A percentile compares a stretch with the other conserved stretches of the same genome.
These are phyloP conservation scores for Morone chrysops DNA, from an alignment of 2,113 vertebrate genomes.

Conservation along the genomic window DNA sequence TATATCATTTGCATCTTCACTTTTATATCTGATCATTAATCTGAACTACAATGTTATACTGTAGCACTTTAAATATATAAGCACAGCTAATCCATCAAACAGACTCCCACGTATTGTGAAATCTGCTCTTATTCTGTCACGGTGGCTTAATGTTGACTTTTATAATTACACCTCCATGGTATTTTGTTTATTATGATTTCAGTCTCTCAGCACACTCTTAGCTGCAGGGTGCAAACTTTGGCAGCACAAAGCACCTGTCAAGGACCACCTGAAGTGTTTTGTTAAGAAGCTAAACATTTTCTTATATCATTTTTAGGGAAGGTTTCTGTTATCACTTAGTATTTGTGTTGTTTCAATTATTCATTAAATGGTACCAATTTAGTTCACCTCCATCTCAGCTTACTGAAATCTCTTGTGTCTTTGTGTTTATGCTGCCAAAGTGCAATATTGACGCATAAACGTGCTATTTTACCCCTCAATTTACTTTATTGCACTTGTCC, in stretches of 20 bases:
- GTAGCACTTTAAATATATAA: slow-evolving; percentile 37
- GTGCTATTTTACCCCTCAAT: slow-evolving; percentile 71
- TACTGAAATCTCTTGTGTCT: slow-evolving; percentile 39
- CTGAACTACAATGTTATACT: slow-evolving; percentile 18
- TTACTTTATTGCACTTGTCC: slow-evolving; percentile 82
- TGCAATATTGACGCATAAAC: slow-evolving; percentile 69
- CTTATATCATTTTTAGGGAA: slow-evolving; percentile 18
- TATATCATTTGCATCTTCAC: background rate
- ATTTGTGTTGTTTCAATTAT: slow-evolving; percentile 36
- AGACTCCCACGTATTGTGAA: slow-evolving; percentile 52
- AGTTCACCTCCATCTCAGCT: slow-evolving; percentile 19
- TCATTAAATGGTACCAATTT: slow-evolving; percentile 31
- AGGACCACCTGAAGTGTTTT: slow-evolving; percentile 50
- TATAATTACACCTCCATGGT: slow-evolving; percentile 53
- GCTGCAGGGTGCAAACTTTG: slow-evolving; percentile 65
- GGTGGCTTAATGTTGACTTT: slow-evolving; percentile 49
- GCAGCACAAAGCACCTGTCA: slow-evolving; percentile 62
- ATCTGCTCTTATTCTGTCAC: slow-evolving; percentile 53
- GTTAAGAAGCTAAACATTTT: slow-evolving; percentile 33
- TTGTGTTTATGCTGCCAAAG: slow-evolving; percentile 55
- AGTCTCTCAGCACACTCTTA: slow-evolving; percentile 46
- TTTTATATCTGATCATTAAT: slow-evolving; percentile 7
- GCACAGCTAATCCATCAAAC: slow-evolving; percentile 53
- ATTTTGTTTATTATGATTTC: slow-evolving; percentile 64
- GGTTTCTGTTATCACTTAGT: slow-evolving; percentile 59